These are phyloP conservation scores for Microtus agrestis DNA, from an alignment of 2,797 vertebrate species.

Conservation along the genomic window DNA sequence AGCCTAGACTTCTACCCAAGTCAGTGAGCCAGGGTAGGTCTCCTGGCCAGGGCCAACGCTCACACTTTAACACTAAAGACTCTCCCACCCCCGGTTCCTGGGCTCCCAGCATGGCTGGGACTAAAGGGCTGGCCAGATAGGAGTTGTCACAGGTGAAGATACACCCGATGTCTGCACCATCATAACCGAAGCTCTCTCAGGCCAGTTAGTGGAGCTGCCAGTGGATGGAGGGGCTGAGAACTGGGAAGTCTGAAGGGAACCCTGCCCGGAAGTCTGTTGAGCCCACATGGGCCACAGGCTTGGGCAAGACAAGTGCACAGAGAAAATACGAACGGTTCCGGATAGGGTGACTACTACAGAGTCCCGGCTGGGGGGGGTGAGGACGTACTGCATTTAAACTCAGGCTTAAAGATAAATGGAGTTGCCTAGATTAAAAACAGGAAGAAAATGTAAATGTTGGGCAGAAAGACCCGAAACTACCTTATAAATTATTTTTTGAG, in stretches of 20 bases:
- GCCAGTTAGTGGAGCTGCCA: not conserved
- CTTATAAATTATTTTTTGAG: conserved; percentile 64
- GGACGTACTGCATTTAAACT: not conserved
- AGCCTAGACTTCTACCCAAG: not conserved
- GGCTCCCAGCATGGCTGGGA: not conserved
- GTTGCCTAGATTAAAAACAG: conserved; percentile 19
- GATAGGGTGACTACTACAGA: not conserved
- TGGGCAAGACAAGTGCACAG: not conserved
- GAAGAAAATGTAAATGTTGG: not conserved
- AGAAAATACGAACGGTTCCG: not conserved
- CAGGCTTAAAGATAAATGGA: not conserved
- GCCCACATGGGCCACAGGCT: not conserved
- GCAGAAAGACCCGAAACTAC: conserved; percentile 50
- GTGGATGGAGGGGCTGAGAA: not conserved
- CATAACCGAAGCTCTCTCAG: not conserved
- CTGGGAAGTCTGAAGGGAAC: not conserved
- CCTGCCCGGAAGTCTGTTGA: not conserved
- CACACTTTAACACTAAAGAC: not conserved
- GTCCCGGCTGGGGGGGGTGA: not conserved
- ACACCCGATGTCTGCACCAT: not conserved
- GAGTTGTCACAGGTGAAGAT: not conserved
- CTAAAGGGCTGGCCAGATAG: not conserved
- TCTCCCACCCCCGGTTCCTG: not conserved
- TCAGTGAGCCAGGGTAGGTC: not conserved
- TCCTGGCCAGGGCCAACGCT: not conserved